phyloP scores from a whole-genome alignment of 2,113 vertebrate species.

The Lanius ludovicianus region DNA sequence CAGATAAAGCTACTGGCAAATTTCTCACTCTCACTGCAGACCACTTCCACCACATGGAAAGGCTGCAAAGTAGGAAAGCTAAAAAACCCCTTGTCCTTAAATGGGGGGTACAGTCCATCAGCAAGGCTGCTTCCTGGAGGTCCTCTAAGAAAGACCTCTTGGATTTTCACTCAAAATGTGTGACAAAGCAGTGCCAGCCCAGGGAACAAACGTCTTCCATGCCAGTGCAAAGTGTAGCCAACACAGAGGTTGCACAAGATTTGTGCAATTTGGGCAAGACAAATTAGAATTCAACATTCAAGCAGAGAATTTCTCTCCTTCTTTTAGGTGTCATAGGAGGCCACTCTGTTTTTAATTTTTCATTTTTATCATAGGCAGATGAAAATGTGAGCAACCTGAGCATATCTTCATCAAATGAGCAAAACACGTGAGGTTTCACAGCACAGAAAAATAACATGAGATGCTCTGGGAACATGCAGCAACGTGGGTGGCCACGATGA shows the following conservation, averaged over 20 bases:
- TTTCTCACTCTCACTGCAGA: background rate
- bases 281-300: background rate
- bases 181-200: background rate
- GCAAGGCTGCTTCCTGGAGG: background rate
- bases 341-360: background rate
- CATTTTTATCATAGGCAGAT: background rate
- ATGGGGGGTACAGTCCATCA: background rate
- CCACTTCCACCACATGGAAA: background rate
- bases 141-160: background rate
- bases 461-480: constrained; percentile 38
- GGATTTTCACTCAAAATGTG: background rate
- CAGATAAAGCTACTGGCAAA: background rate
- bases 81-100: background rate
- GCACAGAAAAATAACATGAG: background rate
- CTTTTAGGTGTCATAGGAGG: background rate
- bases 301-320: background rate
- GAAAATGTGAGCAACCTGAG: background rate
- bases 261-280: background rate
- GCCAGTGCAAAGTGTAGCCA: background rate
- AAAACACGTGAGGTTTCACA: background rate
- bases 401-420: background rate
- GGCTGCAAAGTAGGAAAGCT: background rate
- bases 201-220: background rate
- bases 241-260: background rate
- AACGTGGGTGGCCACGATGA: background rate